Evolutionary conservation across 1,140 invertebrate species (phyloP), one percentile per base, ranked within the genome.

Genomic region (Procambarus virginalis): DNA sequence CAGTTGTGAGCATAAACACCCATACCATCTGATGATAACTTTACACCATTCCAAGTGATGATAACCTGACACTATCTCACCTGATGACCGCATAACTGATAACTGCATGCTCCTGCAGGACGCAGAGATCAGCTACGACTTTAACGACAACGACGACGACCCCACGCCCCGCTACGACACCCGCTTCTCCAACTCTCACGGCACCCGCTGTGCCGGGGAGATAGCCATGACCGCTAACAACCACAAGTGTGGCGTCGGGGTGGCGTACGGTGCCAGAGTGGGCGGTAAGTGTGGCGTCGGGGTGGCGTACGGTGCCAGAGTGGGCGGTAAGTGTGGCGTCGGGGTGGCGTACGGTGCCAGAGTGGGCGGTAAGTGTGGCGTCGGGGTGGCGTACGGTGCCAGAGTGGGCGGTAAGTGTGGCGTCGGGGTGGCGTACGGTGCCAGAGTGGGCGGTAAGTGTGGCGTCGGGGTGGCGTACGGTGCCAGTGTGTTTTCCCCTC

Each of bases 51-150:
- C 64, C 64, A 68, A 4, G 3, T 17, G 10, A 14, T 58, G 55
- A 58, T 58, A 58, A 58, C 64, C 17, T 4, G 10, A 68, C 64
- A 10, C 9, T 20, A 20, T 34, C 34, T 34, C 34, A 34, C 34
- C 34, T 34, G 34, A 34, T 34, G 34, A 34, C 34, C 34, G 34
- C 34, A 34, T 34, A 34, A 34, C 34, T 34, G 51, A 55, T 60
- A 51, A 46, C 34, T 14, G 12, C 78, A 22, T 22, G 3, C 78
- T 80, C 14, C 17, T 81, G 14, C 90, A 97, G 97, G 97, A 98
- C 94, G 94, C 96, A 4, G 94, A 95, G 81, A 97, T 98, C 20
- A 98, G 97, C 94, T 97, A 96, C 93, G 97, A 99, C 93, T 95
- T 97, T 51, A 98, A 97, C 93, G 96, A 97, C 91, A 95, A 95